These are phyloP conservation scores for Globia sparganii DNA, from an alignment of 2,888 invertebrate genomes.

Conservation along the genomic window DNA sequence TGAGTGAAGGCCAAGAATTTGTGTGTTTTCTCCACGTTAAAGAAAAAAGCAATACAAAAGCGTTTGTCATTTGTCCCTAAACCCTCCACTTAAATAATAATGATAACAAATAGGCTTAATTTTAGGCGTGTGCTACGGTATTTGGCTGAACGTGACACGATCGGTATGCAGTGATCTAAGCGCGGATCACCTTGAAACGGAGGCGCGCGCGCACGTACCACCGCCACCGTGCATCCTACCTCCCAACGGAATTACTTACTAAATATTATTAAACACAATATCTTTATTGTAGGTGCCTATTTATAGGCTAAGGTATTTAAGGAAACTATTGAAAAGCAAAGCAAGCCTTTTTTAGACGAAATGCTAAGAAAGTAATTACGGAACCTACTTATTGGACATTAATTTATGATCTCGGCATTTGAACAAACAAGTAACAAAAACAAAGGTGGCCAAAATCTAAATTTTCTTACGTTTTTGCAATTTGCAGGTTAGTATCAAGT, in stretches of 20 bases:
- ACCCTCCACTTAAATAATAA: background rate
- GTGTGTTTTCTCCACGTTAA: too few relatives aligned
- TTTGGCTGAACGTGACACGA: constrained; percentile 75
- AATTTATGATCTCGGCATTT: background rate
- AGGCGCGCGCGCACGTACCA: constrained; percentile 72
- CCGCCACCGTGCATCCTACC: constrained; percentile 42
- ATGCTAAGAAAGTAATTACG: background rate
- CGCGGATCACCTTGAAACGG: constrained; percentile 78
- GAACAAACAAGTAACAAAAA: background rate
- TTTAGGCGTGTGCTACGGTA: constrained; percentile 44
- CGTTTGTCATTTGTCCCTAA: background rate
- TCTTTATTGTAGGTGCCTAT: background rate
- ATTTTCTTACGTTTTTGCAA: too few relatives aligned
- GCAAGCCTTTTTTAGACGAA: background rate
- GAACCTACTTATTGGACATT: background rate
- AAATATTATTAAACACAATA: constrained; percentile 5
- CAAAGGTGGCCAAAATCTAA: background rate
- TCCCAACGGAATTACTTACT: constrained; percentile 21
- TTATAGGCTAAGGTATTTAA: background rate
- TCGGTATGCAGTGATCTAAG: constrained; percentile 74
- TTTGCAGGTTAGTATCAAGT: background rate
- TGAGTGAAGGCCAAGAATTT: background rate
- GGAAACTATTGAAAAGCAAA: background rate
- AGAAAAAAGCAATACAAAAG: background rate
- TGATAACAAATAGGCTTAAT: constrained; percentile 15